Percentiles rank a stretch among this genome's conserved stretches.
Conservation (phyloP, 2,113 vertebrate species). For the Petaurus breviceps region DNA sequence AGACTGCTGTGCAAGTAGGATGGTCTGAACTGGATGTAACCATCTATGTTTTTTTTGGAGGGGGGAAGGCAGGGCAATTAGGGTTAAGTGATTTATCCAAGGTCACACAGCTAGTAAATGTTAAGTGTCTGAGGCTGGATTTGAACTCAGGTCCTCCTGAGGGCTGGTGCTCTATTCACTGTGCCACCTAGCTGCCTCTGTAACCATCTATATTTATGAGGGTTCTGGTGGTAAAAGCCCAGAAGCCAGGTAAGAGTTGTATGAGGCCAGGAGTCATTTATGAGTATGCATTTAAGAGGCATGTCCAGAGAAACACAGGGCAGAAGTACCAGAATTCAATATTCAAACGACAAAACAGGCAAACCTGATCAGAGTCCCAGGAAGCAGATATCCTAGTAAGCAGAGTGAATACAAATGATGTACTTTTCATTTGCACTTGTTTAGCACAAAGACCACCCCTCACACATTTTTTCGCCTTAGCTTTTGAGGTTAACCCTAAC, state of each 20-base stretch:
- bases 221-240: background rate
- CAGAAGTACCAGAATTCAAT: background rate
- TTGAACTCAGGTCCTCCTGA: too few species aligned
- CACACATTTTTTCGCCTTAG: background rate
- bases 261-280: background rate
- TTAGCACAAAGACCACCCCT: background rate
- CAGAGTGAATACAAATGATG: background rate
- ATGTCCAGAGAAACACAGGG: background rate
- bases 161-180: too few species aligned
- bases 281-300: background rate
- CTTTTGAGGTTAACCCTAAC: background rate
- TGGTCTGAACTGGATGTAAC: background rate
- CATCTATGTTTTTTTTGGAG: background rate
- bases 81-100: too few species aligned
- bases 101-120: too few species aligned
- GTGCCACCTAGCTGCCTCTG: background rate
- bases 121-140: too few species aligned
- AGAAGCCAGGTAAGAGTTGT: background rate
- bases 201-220: background rate
- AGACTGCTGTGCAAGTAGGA: background rate
- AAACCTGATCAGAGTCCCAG: background rate
- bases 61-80: too few species aligned
- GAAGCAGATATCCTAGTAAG: background rate
- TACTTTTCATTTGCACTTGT: background rate
- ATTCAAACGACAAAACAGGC: background rate